Evolutionary conservation across 2,797 vertebrate species (phyloP).

Genomic region (Rachycentron canadum): DNA sequence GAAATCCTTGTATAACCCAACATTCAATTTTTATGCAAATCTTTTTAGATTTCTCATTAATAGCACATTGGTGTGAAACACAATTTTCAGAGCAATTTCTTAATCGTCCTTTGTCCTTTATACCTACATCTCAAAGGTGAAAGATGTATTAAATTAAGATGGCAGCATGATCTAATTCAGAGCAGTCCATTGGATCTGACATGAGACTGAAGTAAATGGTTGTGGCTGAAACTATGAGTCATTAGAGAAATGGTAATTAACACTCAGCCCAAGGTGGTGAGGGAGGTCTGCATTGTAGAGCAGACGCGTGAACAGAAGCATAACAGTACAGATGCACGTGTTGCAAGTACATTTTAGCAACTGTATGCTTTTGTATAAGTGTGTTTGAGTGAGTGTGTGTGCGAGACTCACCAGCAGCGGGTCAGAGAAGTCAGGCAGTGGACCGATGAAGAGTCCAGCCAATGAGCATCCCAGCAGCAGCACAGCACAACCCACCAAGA

Average conservation of each 20-base stretch:
- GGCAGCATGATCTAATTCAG: constrained; percentile 39
- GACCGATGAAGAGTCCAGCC: constrained; percentile 90
- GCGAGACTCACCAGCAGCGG: constrained; percentile 90
- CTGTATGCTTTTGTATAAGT: background rate
- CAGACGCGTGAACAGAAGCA: constrained; percentile 18
- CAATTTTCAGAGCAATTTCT: constrained; percentile 19
- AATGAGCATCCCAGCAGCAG: constrained; percentile 88
- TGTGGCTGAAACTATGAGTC: constrained; percentile 40
- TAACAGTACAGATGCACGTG: constrained; percentile 3
- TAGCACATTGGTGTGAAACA: constrained; percentile 26
- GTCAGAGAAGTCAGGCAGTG: constrained; percentile 94
- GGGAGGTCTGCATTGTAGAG: constrained; percentile 17
- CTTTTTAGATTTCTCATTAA: background rate
- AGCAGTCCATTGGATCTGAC: constrained; percentile 43
- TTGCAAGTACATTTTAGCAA: background rate
- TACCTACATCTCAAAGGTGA: constrained; percentile 20
- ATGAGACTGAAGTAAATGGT: constrained; percentile 42
- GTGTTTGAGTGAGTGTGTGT: background rate
- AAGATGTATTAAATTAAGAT: constrained; percentile 39
- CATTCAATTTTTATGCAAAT: constrained; percentile 22
- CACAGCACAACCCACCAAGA: constrained; percentile 87
- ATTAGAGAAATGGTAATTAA: constrained; percentile 50
- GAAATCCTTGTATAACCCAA: background rate
- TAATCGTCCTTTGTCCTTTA: constrained; percentile 23
- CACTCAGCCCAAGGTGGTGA: constrained; percentile 23